These are phyloP conservation scores for Caenorhabditis panamensis DNA, from an alignment of 2,888 invertebrate species.

Conservation along the genomic window DNA sequence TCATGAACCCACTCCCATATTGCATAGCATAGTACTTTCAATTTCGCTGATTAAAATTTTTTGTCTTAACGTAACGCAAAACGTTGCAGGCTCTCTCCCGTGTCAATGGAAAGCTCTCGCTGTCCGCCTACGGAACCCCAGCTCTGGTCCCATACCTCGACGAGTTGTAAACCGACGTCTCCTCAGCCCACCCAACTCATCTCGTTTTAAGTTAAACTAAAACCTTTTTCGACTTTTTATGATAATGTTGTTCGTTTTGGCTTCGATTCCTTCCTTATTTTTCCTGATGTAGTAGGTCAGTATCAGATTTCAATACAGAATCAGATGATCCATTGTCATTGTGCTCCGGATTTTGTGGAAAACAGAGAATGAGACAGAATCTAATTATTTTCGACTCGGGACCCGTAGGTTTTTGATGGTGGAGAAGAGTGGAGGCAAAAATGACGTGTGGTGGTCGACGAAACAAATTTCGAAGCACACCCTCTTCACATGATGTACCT, in stretches of 20 bases:
- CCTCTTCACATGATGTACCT: conserved; percentile 59
- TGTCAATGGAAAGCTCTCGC: conserved; percentile 73
- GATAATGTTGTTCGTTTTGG: conserved; percentile 17
- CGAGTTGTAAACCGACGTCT: conserved; percentile 67
- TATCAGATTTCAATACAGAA: conserved; percentile 25
- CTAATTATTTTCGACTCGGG: conserved; percentile 13
- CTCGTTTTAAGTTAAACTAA: conserved; percentile 39
- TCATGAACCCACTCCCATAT: conserved; percentile 15
- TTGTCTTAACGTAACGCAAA: not conserved
- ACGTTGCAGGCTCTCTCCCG: conserved; percentile 71
- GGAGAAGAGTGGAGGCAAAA: conserved; percentile 7
- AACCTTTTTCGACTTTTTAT: conserved; percentile 13
- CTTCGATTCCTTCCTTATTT: conserved; percentile 12
- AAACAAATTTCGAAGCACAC: conserved; percentile 47
- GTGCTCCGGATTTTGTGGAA: too few relatives aligned
- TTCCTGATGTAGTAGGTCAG: conserved; percentile 19
- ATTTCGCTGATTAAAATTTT: conserved; percentile 25
- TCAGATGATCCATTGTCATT: too few relatives aligned
- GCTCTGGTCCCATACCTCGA: conserved; percentile 77
- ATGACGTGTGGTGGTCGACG: conserved; percentile 52
- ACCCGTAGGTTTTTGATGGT: conserved; percentile 30
- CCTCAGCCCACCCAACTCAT: not conserved
- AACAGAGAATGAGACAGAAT: not conserved
- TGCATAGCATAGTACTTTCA: too few relatives aligned
- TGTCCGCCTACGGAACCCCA: conserved; percentile 73